These are phyloP conservation scores for Nannoperca australis DNA, from an alignment of 2,797 vertebrate species.

Conservation along the genomic window DNA sequence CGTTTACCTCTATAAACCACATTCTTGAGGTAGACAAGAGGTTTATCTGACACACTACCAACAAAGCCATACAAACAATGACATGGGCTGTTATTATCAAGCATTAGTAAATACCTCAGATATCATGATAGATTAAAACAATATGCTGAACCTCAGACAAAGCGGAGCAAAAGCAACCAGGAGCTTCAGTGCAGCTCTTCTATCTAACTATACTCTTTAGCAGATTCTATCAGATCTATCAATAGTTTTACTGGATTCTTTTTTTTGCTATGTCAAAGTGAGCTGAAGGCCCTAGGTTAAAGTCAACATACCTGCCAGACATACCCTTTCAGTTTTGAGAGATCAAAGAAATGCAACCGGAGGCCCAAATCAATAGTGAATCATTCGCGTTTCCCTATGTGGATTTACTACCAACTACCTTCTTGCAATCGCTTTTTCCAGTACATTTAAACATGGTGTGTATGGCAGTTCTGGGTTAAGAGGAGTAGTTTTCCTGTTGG, in stretches of 20 bases:
- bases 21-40: not conserved
- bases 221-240: slow-evolving; percentile 62
- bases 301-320: slow-evolving; percentile 73
- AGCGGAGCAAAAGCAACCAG: slow-evolving; percentile 31
- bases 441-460: slow-evolving; percentile 40
- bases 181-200: slow-evolving; percentile 34
- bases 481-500: not conserved
- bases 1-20: not conserved
- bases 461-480: slow-evolving; percentile 20
- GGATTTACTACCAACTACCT: slow-evolving; percentile 47
- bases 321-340: slow-evolving; percentile 55
- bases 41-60: slow-evolving; percentile 5
- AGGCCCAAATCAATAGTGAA: slow-evolving; percentile 74
- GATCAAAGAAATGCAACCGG: slow-evolving; percentile 70
- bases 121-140: slow-evolving; percentile 14
- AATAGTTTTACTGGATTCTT: slow-evolving; percentile 52
- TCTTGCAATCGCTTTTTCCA: slow-evolving; percentile 24
- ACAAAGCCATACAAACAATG: slow-evolving; percentile 16
- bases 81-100: not conserved
- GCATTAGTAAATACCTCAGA: slow-evolving; percentile 6
- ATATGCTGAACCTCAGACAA: slow-evolving; percentile 8
- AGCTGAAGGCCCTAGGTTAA: slow-evolving; percentile 63
- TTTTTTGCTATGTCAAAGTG: slow-evolving; percentile 51
- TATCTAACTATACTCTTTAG: slow-evolving; percentile 27
- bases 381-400: slow-evolving; percentile 58